Evolutionary conservation across 2,113 vertebrate genomes (phyloP).

Genomic region (Pelecanus crispus): DNA sequence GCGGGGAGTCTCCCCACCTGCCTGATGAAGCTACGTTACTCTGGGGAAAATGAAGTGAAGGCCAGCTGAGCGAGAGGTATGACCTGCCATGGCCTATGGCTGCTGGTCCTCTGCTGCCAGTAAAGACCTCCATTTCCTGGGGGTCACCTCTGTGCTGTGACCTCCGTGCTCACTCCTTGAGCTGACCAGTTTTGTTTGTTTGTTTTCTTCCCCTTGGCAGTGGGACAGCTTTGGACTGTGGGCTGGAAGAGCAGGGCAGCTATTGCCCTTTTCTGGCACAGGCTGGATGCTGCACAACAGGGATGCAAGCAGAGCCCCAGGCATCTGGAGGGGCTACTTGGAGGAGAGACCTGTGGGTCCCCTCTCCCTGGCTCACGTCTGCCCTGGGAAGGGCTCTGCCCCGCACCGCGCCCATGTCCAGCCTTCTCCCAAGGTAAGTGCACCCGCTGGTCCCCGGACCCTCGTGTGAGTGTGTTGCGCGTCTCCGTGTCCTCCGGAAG

Average conservation of each 20-base stretch:
- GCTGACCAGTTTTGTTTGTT: background rate
- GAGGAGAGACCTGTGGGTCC: background rate
- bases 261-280: background rate
- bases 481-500: rapidly evolving
- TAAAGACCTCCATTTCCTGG: rapidly evolving
- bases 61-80: background rate
- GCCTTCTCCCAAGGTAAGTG: background rate
- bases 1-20: rapidly evolving
- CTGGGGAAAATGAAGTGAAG: background rate
- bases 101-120: background rate
- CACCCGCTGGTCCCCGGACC: rapidly evolving
- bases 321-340: background rate
- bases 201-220: background rate
- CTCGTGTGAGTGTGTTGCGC: rapidly evolving
- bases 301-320: background rate
- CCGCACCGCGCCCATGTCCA: rapidly evolving
- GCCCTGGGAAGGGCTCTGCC: background rate
- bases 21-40: background rate
- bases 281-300: rapidly evolving
- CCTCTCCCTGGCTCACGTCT: background rate
- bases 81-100: rapidly evolving
- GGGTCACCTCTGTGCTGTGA: background rate
- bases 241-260: background rate
- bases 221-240: too few species aligned
- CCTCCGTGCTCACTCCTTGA: too few species aligned